These are phyloP conservation scores for Hippasteria phrygiana DNA, from an alignment of 53 echinoderm and acorn worm genomes.

Conservation along the genomic window DNA sequence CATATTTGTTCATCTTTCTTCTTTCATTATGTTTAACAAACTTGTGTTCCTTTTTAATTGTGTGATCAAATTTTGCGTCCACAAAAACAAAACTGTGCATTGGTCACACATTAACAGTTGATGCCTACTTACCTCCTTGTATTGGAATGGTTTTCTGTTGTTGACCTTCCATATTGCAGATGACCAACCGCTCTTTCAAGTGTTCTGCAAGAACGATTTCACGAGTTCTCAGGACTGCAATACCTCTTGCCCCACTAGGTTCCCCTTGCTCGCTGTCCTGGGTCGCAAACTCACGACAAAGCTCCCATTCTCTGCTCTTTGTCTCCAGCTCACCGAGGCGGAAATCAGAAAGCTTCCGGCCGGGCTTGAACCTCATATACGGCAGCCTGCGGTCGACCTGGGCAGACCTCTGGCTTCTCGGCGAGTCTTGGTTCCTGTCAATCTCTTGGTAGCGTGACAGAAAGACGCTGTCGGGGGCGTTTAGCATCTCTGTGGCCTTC, in stretches of 20 bases:
- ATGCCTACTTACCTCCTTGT: neutral
- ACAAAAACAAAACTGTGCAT: too few relatives aligned
- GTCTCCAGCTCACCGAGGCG: neutral
- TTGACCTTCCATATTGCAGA: neutral
- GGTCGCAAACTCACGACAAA: neutral
- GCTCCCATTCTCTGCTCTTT: too few relatives aligned
- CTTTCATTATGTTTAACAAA: too few relatives aligned
- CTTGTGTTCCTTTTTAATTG: too few relatives aligned
- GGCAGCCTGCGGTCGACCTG: neutral
- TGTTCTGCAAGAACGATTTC: neutral
- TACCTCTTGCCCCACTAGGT: neutral
- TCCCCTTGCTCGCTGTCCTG: neutral
- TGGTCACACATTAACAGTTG: too few relatives aligned
- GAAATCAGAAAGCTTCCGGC: neutral
- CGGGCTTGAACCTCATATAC: neutral
- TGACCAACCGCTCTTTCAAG: neutral
- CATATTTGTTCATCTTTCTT: too few relatives aligned
- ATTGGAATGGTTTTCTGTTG: neutral
- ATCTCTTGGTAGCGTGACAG: neutral
- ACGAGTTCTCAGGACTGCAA: neutral
- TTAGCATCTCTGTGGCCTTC: neutral
- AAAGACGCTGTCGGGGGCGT: neutral
- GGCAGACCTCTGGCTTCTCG: neutral
- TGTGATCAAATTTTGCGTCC: too few relatives aligned
- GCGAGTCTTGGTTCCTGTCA: neutral